Percentiles rank a stretch among this genome's conserved stretches.
These are phyloP conservation scores for Coendou prehensilis DNA, from an alignment of 2,797 vertebrate species.

Conservation along the genomic window DNA sequence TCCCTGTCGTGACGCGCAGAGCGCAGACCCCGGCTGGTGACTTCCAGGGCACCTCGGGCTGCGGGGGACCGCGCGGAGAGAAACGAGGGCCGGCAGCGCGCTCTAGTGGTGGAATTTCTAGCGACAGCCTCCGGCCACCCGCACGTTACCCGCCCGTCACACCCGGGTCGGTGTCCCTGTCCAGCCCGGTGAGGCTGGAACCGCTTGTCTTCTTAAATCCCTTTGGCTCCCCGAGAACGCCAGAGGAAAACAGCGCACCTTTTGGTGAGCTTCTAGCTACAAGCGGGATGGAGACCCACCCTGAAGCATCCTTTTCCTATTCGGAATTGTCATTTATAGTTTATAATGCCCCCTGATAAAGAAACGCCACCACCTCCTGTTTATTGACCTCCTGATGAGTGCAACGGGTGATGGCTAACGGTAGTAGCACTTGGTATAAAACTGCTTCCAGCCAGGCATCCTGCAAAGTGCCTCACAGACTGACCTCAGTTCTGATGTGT, in stretches of 20 bases:
- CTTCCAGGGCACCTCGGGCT: neutral
- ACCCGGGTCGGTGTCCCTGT: neutral
- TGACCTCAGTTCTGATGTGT: neutral
- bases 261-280: neutral
- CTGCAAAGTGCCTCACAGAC: neutral
- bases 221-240: neutral
- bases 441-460: neutral
- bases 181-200: neutral
- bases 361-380: neutral
- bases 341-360: neutral
- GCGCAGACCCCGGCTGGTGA: neutral
- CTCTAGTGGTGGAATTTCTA: constrained; percentile 85
- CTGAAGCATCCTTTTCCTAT: neutral
- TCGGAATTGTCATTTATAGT: neutral
- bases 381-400: neutral
- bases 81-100: constrained; percentile 81
- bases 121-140: neutral
- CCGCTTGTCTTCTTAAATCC: neutral
- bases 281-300: neutral
- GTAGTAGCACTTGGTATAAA: neutral
- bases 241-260: neutral
- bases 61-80: rapidly evolving
- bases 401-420: neutral
- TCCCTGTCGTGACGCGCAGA: neutral
- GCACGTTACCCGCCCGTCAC: neutral